Percentiles rank a stretch among this genome's conserved stretches.
Conservation (phyloP, 2,113 vertebrate genomes). For the Oryzias javanicus region DNA sequence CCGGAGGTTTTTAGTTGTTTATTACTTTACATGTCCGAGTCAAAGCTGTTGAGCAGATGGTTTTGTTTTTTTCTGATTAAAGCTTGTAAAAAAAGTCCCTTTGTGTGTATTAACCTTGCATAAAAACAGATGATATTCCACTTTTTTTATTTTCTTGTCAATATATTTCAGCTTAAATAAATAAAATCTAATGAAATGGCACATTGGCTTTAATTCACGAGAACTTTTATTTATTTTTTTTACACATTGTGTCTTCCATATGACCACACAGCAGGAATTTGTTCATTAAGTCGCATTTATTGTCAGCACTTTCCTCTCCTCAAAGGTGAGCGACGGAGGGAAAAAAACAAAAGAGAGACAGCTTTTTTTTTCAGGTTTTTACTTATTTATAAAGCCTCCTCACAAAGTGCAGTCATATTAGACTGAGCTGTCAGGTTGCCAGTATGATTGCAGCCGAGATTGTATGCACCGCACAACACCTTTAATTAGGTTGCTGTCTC, state of each 20-base stretch:
- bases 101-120: too few species aligned
- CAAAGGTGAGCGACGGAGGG: slow-evolving; percentile 20
- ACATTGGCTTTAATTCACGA: neutral
- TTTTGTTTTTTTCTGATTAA: too few species aligned
- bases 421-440: slow-evolving; percentile 63
- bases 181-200: neutral
- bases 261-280: slow-evolving; percentile 48
- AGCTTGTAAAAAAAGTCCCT: too few species aligned
- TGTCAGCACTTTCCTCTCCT: slow-evolving; percentile 29
- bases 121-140: too few species aligned
- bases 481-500: slow-evolving; percentile 72
- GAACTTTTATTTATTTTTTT: too few species aligned
- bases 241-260: slow-evolving; percentile 23
- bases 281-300: slow-evolving; percentile 58
- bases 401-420: slow-evolving; percentile 49
- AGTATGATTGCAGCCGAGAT: slow-evolving; percentile 48
- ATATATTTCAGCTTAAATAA: slow-evolving; percentile 25
- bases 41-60: too few species aligned
- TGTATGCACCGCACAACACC: slow-evolving; percentile 59
- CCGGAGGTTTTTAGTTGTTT: too few species aligned
- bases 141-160: too few species aligned
- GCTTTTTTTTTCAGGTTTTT: slow-evolving; percentile 49
- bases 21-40: too few species aligned
- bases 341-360: slow-evolving; percentile 11
- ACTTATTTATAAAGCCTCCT: slow-evolving; percentile 59